Conservation (phyloP, 2,888 invertebrate genomes). For the Clusia tigrina region DNA sequence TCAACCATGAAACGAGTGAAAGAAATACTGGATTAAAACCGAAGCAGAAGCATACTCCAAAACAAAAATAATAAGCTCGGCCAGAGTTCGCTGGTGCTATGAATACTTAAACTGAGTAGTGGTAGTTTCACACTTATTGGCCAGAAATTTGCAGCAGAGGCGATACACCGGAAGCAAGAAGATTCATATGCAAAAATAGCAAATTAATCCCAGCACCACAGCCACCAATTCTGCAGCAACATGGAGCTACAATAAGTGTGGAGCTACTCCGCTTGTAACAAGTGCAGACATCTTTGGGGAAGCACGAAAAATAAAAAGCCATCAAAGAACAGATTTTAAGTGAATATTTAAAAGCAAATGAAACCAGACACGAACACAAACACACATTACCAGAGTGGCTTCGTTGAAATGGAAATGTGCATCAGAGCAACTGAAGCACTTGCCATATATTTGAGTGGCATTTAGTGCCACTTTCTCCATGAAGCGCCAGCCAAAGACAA, state of each 20-base stretch:
- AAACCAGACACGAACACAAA: neutral
- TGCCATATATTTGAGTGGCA: neutral
- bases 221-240: constrained; percentile 12
- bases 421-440: neutral
- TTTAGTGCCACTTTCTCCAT: neutral
- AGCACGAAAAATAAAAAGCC: neutral
- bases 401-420: neutral
- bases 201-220: constrained; percentile 9
- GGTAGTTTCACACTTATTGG: no score
- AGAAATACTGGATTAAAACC: no score
- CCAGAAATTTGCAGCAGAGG: constrained; percentile 17
- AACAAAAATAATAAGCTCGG: no score
- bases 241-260: neutral
- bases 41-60: no score
- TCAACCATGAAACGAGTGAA: neutral
- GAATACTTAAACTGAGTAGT: no score
- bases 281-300: neutral
- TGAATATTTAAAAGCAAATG: constrained; percentile 6
- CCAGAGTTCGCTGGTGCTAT: no score
- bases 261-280: neutral
- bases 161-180: constrained; percentile 30
- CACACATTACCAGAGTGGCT: neutral
- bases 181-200: constrained; percentile 25
- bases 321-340: neutral
- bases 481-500: neutral